A percentile compares a stretch with the other conserved stretches of the same genome.
phyloP scores from a whole-genome alignment of 2,888 invertebrate genomes.

The Hylaea fasciaria region DNA sequence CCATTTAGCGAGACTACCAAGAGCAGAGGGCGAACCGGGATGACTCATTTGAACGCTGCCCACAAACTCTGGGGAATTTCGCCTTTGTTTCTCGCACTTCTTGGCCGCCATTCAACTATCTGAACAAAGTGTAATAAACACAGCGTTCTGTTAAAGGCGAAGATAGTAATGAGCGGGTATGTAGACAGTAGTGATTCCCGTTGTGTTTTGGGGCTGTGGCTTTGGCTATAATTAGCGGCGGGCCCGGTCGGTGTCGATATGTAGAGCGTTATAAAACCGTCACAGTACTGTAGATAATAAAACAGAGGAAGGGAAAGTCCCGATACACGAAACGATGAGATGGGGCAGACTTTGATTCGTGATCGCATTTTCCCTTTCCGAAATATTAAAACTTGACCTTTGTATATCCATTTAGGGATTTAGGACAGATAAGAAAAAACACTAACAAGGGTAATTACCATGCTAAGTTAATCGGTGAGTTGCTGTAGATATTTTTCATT shows the following conservation, averaged over 20 bases:
- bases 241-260: background rate
- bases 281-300: no score
- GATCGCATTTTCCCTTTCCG: background rate
- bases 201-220: conserved; percentile 11
- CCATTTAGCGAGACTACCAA: conserved; percentile 41
- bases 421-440: no score
- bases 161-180: conserved; percentile 19
- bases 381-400: background rate
- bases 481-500: no score
- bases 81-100: conserved; percentile 57
- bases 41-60: conserved; percentile 62
- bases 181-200: conserved; percentile 12
- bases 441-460: no score
- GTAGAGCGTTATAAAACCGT: background rate
- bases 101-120: conserved; percentile 67
- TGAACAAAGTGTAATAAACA: conserved; percentile 42
- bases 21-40: conserved; percentile 44
- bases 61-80: conserved; percentile 59
- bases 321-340: no score
- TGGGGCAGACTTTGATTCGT: no score
- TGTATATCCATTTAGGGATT: background rate
- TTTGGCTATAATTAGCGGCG: background rate
- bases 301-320: no score
- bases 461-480: no score
- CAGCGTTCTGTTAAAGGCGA: conserved; percentile 43